Evolutionary conservation across 2,888 invertebrate species (phyloP), one percentile per base, ranked within the genome.

Genomic region (Heliconius aoede): DNA sequence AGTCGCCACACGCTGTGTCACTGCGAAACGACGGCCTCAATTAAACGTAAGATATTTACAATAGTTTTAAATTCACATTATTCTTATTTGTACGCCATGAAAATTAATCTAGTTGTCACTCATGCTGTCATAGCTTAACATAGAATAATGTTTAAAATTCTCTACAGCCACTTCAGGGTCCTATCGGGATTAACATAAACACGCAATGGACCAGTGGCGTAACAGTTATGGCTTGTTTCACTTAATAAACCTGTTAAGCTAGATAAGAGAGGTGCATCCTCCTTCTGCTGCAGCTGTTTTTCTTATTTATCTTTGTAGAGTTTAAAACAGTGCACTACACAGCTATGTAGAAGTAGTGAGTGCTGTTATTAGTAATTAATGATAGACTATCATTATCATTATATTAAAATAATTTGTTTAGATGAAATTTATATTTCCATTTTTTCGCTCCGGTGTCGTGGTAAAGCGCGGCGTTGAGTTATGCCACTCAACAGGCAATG

Each of bases 201-300:
- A 73, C 69, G 79, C 58, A 36, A 32, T 30, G 21, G 28, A 73
- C 61, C 61, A 67, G 74, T 78, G 69, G 75, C 79, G 78, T 80
- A 79, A 81, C 81, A 80, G 82, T 82, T 80, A 82, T 71, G 68
- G 78, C 78, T 82, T 78, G 80, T 80, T 80, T 82, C 72, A 76
- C 74, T 78, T 62, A 76, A 68, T 75, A 76, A 80, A 83, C 82
- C 77, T 75, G 82, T 81, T 79, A 69, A 28, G 75, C 80, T 74
- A 76, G 78, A 81, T 80, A 73, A 73, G 62, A 55, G 67, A 79
- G 76, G 80, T 76, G 76, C 75, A 80, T 73, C 77, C 73, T 77
- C 73, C 67, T 74, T 72, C 71, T 65, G 69, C 65, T 15, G 26
- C 13, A 2, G 30, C 7, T 62, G 21, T 0, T 3, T 62, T 15